Evolutionary conservation across 1,140 invertebrate genomes (phyloP).

Genomic region (Drosophila paulistorum): DNA sequence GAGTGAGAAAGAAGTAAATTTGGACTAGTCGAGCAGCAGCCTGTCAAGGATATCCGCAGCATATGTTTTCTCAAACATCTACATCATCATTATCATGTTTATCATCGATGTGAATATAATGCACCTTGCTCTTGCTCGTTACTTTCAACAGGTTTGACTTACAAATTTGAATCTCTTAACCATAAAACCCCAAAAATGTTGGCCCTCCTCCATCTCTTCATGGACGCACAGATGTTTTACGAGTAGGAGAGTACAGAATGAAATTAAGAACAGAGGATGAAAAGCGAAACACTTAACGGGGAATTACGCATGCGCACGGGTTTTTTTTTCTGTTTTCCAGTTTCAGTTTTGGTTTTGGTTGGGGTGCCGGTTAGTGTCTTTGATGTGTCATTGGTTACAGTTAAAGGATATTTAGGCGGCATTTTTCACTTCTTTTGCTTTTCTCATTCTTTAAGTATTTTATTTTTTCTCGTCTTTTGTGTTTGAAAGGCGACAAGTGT

Average conservation of each 20-base stretch:
- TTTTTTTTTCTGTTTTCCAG: neutral
- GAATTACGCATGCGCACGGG: constrained; percentile 53
- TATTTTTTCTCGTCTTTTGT: constrained; percentile 1
- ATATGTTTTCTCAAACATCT: constrained; percentile 45
- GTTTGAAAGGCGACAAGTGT: constrained; percentile 64
- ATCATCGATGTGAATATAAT: constrained; percentile 28
- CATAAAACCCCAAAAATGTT: neutral
- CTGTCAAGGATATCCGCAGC: constrained; percentile 71
- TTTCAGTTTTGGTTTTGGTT: neutral
- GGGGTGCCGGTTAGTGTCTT: constrained; percentile 36
- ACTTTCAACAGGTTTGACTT: constrained; percentile 50
- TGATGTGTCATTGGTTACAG: constrained; percentile 79
- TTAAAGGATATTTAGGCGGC: constrained; percentile 79
- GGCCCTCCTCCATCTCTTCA: constrained; percentile 32
- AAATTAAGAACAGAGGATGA: neutral
- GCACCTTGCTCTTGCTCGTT: constrained; percentile 37
- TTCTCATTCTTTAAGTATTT: neutral
- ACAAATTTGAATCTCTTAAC: neutral
- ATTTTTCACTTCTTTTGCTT: constrained; percentile 42
- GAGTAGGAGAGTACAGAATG: neutral
- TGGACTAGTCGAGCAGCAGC: neutral
- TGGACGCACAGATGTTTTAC: constrained; percentile 16
- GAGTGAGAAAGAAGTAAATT: neutral
- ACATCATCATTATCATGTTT: constrained; percentile 54
- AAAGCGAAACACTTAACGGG: constrained; percentile 44